phyloP scores from a whole-genome alignment of 2,797 vertebrate species.

The Melanotaenia boesemani region DNA sequence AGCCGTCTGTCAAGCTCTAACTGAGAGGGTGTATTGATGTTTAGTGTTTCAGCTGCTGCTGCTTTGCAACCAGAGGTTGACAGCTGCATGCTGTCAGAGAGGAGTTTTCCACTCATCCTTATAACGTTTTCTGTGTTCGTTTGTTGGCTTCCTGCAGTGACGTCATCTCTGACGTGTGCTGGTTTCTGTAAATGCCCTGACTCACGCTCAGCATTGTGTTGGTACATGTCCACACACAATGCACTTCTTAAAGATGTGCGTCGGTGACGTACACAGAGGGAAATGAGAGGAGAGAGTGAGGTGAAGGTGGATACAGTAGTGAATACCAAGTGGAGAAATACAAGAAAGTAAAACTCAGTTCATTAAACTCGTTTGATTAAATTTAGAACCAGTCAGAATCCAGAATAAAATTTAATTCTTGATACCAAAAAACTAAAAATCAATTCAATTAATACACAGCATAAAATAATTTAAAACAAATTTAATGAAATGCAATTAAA shows the following conservation, averaged over 20 bases:
- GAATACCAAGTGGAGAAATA: background rate
- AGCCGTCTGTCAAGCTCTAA: constrained; percentile 8
- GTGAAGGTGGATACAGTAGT: too few species aligned
- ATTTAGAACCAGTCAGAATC: too few species aligned
- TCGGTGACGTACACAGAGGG: constrained; percentile 10
- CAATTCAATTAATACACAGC: background rate
- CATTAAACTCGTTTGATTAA: background rate
- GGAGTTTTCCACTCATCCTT: constrained; percentile 61
- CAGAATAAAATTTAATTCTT: too few species aligned
- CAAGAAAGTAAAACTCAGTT: background rate
- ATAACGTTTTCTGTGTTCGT: constrained; percentile 11
- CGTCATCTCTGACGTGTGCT: constrained; percentile 38
- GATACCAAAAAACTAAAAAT: too few species aligned
- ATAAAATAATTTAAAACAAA: too few species aligned
- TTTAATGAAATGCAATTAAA: too few species aligned
- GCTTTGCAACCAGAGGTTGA: constrained; percentile 7
- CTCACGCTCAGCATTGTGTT: constrained; percentile 56
- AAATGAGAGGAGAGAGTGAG: constrained; percentile 18
- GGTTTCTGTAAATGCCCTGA: constrained; percentile 26
- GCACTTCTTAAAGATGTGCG: background rate
- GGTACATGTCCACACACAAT: constrained; percentile 41
- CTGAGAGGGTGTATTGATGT: background rate
- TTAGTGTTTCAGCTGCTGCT: constrained; percentile 12
- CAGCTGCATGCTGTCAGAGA: constrained; percentile 9
- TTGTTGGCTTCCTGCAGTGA: constrained; percentile 36